phyloP scores from a whole-genome alignment of 35 echinoderm and acorn worm genomes.

The Ptychodera flava region DNA sequence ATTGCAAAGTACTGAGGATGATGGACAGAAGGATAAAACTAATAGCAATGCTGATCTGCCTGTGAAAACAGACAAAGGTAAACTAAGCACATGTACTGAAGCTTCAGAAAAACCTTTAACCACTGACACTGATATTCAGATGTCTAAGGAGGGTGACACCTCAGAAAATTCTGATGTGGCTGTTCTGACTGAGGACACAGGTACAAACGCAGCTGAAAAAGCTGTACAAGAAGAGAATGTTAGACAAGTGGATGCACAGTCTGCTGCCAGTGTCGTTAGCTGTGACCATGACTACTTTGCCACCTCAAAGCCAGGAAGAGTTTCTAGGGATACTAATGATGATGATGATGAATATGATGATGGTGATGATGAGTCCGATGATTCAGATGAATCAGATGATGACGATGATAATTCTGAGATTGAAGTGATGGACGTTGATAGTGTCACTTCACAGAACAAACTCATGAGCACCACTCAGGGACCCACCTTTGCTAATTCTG shows the following conservation, averaged over 20 bases:
- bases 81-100: not conserved
- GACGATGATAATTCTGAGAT: not conserved
- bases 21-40: not conserved
- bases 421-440: not conserved
- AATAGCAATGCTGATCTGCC: not conserved
- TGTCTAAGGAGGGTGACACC: not conserved
- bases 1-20: not conserved
- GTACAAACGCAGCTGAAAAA: not conserved
- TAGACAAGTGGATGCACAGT: not conserved
- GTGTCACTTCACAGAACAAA: not conserved
- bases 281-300: not conserved
- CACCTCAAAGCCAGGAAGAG: not conserved
- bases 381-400: too few species aligned
- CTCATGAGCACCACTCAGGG: not conserved
- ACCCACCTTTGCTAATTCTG: not conserved
- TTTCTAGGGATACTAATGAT: not conserved
- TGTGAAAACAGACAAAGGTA: not conserved
- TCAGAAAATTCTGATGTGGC: not conserved
- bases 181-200: not conserved
- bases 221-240: not conserved
- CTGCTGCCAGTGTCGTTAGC: not conserved
- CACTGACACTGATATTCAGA: not conserved
- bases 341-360: too few species aligned
- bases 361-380: too few species aligned
- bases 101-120: not conserved